A percentile compares a stretch with the other conserved stretches of the same genome.
Evolutionary conservation across 2,797 vertebrate genomes (phyloP).

Genomic region (Taenioides sp.): DNA sequence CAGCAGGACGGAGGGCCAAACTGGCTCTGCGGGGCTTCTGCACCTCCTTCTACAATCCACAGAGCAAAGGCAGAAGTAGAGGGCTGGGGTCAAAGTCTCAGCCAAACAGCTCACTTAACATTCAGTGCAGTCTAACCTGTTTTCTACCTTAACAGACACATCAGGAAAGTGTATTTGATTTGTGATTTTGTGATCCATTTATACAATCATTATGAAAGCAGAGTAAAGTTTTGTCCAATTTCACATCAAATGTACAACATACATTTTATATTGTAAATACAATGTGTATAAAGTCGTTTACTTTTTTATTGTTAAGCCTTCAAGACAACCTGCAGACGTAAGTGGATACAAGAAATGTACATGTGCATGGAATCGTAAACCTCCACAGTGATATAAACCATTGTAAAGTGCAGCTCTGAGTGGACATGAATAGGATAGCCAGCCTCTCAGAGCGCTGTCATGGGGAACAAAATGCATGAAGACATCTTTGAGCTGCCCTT

Average conservation of each 20-base stretch:
- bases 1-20: constrained; percentile 40
- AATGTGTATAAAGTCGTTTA: background rate
- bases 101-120: constrained; percentile 21
- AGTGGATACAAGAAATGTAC: too few relatives aligned
- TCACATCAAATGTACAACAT: background rate
- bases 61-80: constrained; percentile 6
- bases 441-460: constrained; percentile 24
- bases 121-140: constrained; percentile 24
- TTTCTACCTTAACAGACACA: background rate
- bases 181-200: background rate
- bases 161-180: background rate
- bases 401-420: background rate
- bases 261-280: background rate
- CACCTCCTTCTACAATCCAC: constrained; percentile 24
- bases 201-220: background rate
- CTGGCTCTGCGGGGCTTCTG: constrained; percentile 35
- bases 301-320: background rate
- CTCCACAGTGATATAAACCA: constrained; percentile 1
- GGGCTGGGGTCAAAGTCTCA: constrained; percentile 17
- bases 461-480: constrained; percentile 31
- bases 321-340: too few relatives aligned
- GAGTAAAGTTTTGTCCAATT: background rate
- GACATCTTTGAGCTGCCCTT: constrained; percentile 44
- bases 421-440: constrained; percentile 17
- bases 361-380: background rate